Percentiles rank a stretch among this genome's conserved stretches.
phyloP scores from a whole-genome alignment of 1,140 invertebrate species.

The Aphis craccivora region DNA sequence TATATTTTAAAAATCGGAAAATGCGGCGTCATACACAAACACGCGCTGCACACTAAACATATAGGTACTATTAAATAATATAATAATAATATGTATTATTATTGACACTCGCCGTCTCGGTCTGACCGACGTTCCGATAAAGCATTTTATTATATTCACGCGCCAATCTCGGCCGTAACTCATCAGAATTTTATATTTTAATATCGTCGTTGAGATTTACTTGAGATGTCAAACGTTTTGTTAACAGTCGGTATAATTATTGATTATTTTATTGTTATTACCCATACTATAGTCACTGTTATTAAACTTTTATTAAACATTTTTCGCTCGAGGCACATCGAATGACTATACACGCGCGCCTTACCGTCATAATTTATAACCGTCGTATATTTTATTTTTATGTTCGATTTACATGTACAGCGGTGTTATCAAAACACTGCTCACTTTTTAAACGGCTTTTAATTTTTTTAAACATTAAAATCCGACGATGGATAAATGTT shows the following conservation, averaged over 20 bases:
- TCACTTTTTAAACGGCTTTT: constrained; percentile 9
- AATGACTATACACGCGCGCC: background rate
- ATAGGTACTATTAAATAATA: background rate
- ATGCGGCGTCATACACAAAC: background rate
- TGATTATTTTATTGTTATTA: constrained; percentile 16
- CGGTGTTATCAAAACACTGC: background rate
- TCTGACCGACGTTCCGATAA: background rate
- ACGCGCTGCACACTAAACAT: background rate
- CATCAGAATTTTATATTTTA: background rate
- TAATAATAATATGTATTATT: background rate
- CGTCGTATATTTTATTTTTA: constrained; percentile 15
- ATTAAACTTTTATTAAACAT: constrained; percentile 15
- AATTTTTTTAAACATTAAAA: constrained; percentile 21
- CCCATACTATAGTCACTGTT: background rate
- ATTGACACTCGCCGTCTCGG: background rate
- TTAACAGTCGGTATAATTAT: constrained; percentile 23
- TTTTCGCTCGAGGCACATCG: background rate
- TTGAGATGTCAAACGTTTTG: constrained; percentile 33
- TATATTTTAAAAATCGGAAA: background rate
- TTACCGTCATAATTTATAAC: background rate
- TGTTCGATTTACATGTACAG: background rate
- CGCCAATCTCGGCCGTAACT: background rate
- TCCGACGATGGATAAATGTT: background rate
- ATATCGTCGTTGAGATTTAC: background rate
- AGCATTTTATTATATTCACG: background rate